Base-by-base conservation (phyloP, 2,888 invertebrate genomes). In the Lycaena phlaeas region DNA sequence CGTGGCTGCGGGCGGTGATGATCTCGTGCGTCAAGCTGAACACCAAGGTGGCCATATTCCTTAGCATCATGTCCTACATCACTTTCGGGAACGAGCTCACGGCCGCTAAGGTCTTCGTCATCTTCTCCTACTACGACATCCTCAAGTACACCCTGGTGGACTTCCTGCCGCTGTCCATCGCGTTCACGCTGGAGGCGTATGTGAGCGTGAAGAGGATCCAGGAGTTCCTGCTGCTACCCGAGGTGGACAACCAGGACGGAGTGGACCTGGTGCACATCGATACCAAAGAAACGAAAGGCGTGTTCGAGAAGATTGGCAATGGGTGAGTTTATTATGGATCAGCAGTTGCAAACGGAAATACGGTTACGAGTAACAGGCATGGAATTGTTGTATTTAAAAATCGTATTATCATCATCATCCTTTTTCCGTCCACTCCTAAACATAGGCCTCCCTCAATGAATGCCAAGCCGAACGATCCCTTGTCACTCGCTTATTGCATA, bases 91-190 rank as follows among this genome's bases (percentile, higher is more conserved):
- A 91, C 55, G 70, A 85, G 44, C 73, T 95, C 2, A 91, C 90
- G 0, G 91, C 95, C 0, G 90, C 93, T 40, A 90, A 89, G 62
- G 79, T 93, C 0, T 94, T 93, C 64, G 91, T 93, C 4, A 87
- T 93, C 25, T 90, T 93, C 17, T 90, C 94, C 0, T 90, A 94
- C 52, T 94, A 92, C 61, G 94, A 93, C 54, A 91, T 93, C 43
- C 68, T 95, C 2, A 89, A 93, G 29, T 88, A 92, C 42, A 89
- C 91, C 0, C 87, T 94, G 72, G 93, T 92, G 0, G 90, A 93
- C 25, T 94, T 92, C 63, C 90, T 95, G 54, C 94, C 95, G 0
- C 82, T 89, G 54, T 92, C 92, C 0, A 89, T 95, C 27, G 90
- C 92, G 1, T 90, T 90, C 56, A 87, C 91, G 0, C 87, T 93